Evolutionary conservation across 1,140 invertebrate species (phyloP), one percentile per base, ranked within the genome.

Genomic region (Achroia grisella): DNA sequence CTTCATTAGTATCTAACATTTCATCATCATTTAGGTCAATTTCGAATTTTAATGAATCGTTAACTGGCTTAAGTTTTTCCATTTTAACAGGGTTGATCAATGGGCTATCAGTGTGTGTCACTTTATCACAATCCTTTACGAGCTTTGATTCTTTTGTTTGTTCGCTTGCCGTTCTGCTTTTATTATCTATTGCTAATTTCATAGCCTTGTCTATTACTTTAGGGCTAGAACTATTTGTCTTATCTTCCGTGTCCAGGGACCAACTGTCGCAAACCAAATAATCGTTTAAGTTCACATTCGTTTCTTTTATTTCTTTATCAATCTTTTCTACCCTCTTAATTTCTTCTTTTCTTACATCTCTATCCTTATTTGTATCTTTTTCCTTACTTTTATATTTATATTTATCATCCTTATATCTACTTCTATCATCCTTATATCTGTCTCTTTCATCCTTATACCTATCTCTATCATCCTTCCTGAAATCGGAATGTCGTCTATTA

Each of bases 211-310:
- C 70, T 10, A 71, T 56, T n/a, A 46, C 9, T 45, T 62, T 71
- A 5, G 79, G 79, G 34, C 77, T 83, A 0, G 64, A 56, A 15
- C 12, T 54, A 10, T 44, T 64, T 5, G 49, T 63, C 54, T 79
- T 84, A 28, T 80, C 78, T 11, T 86, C 81, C 37, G 77, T 83
- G 34, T 86, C 82, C 12, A 84, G 47, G 8, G 84, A 86, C 84
- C 83, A 86, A 56, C 79, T 83, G 41, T 86, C 83, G 30, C 83
- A 86, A 8, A 86, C 67, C 10, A 86, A 57, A 48, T 71, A 84
- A 51, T 86, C 81, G 28, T 68, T 81, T 6, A 86, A 56, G 48
- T 80, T 71, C 1, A 84, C 70, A 32, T 82, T 66, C 10, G 76
- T 63, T 52, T 84, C 77, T 42, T 72, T 79, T 8, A 13, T 1